Evolutionary conservation across 2,888 invertebrate genomes (phyloP), one percentile per base, ranked within the genome.

Genomic region (Athalia circularis): DNA sequence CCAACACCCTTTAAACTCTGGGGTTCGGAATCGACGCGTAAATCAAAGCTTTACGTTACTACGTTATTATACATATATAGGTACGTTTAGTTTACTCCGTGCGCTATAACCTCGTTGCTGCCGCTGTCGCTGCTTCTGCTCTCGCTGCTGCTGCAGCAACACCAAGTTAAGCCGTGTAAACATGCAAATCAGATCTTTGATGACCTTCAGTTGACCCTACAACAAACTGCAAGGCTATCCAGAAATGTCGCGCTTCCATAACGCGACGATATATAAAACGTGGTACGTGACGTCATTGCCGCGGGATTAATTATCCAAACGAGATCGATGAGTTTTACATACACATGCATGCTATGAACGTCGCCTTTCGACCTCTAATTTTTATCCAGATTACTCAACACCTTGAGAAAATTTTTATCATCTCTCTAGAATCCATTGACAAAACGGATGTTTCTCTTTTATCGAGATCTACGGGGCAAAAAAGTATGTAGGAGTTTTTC

Each of bases 31-130:
- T 75, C 62, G 9, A 29, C 13, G 62, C 75, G 75, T 75, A 75
- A 75, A 75, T 75, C 75, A 75, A 75, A 75, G 45, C 61, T 75
- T 75, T 11, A 62, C 61, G 29, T 57, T 57, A 15, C 62, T 13
- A 15, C 62, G 62, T 8, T 29, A 29, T 29, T 29, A 29, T 29
- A 29, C 29, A n/a, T n/a, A n/a, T 29, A 29, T 29, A 29, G 29
- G 29, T 29, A 29, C 29, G 29, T 29, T 29, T 6, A 15, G 48
- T 62, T 75, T 62, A 48, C 75, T 29, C 29, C 29, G 29, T 29
- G 29, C 29, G 0, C 29, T 29, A 29, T 29, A 29, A 29, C 29
- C 29, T 29, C 29, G 29, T 29, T 29, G 29, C 29, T 29, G 29
- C 29, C 29, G 29, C 29, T 29, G 29, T 29, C 29, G 29, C 29